Conservation (phyloP, 30 jellyfish, hydroid and myxozoan genomes). For the Chironex yamaguchii region DNA sequence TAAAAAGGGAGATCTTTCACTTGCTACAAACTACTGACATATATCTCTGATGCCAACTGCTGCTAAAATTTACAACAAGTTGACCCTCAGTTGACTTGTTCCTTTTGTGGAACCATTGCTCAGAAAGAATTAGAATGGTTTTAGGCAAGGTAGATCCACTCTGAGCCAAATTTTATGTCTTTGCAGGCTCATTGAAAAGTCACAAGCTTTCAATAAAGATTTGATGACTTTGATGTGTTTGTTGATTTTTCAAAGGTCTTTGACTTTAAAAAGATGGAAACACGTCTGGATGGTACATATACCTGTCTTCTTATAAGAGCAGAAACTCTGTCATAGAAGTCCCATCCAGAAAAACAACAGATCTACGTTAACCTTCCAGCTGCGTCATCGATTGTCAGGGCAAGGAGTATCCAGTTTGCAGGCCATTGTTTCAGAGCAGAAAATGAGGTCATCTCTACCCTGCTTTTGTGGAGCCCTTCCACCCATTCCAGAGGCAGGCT, state of each 20-base stretch:
- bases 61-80: not conserved
- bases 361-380: too few species aligned
- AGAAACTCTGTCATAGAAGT: too few species aligned
- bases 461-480: too few species aligned
- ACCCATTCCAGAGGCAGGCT: too few species aligned
- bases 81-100: not conserved
- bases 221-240: too few species aligned
- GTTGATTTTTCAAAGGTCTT: not conserved
- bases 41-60: not conserved
- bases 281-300: too few species aligned
- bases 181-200: not conserved
- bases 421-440: too few species aligned
- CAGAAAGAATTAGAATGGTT: not conserved
- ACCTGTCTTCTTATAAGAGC: too few species aligned
- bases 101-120: not conserved
- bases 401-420: too few species aligned
- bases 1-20: slow-evolving; percentile 3
- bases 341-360: too few species aligned
- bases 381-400: too few species aligned
- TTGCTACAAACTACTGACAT: not conserved
- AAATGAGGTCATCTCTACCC: too few species aligned
- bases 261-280: not conserved
- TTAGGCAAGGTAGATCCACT: slow-evolving; percentile 4
- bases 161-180: not conserved
- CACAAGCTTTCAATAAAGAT: not conserved